Percentiles rank a stretch among this genome's conserved stretches.
These are phyloP conservation scores for Plebejus argus DNA, from an alignment of 2,888 invertebrate genomes.

Conservation along the genomic window DNA sequence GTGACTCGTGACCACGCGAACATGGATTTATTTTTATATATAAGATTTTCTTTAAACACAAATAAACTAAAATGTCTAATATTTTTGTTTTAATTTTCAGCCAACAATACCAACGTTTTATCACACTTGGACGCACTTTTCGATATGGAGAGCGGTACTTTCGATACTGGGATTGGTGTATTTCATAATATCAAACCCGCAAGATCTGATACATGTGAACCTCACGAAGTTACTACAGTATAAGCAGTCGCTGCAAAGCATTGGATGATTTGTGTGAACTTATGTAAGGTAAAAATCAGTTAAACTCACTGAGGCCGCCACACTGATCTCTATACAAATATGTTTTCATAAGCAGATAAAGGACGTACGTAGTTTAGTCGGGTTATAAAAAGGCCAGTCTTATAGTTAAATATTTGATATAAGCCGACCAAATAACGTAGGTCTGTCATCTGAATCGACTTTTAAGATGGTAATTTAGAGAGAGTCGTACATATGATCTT, in stretches of 20 bases:
- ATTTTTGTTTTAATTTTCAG: slow-evolving; percentile 56
- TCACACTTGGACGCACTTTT: slow-evolving; percentile 82
- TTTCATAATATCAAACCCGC: slow-evolving; percentile 78
- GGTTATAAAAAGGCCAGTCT: no score
- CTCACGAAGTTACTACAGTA: slow-evolving; percentile 71
- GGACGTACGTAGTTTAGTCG: no score
- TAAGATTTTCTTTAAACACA: background rate
- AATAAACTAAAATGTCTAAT: background rate
- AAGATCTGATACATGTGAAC: slow-evolving; percentile 76
- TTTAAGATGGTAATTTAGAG: no score
- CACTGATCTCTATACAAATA: no score
- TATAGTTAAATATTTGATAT: no score
- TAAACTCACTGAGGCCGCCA: no score
- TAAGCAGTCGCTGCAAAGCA: slow-evolving; percentile 72
- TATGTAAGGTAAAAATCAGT: background rate
- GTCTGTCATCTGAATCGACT: no score
- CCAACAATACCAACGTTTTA: slow-evolving; percentile 76
- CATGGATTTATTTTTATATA: no score
- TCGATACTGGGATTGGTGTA: slow-evolving; percentile 81
- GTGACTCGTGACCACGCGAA: no score
- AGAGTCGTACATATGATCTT: no score
- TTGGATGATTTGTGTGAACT: slow-evolving; percentile 56
- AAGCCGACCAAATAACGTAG: no score
- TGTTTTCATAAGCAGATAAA: no score
- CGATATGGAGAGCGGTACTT: slow-evolving; percentile 81